A percentile compares a stretch with the other conserved stretches of the same genome.
Evolutionary conservation across 2,113 vertebrate genomes (phyloP).

Genomic region (Monarcha castaneiventris): DNA sequence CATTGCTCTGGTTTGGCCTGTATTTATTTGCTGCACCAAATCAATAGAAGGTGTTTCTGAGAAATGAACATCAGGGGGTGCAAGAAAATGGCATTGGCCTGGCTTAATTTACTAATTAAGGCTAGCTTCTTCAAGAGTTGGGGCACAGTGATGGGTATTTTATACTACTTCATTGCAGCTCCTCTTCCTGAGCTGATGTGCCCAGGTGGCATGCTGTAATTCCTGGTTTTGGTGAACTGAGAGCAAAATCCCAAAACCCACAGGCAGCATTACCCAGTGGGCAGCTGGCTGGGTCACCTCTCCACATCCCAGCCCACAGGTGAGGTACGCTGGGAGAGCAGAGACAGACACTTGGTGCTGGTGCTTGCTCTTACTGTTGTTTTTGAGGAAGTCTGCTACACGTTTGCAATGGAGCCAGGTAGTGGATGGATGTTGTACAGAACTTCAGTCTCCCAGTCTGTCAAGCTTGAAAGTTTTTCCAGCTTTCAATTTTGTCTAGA

Average conservation of each 20-base stretch:
- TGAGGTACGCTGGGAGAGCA: neutral
- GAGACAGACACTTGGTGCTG: neutral
- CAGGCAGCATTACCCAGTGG: neutral
- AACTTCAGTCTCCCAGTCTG: slow-evolving; percentile 62
- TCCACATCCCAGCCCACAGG: neutral
- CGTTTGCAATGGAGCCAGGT: slow-evolving; percentile 29
- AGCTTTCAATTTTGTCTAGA: slow-evolving; percentile 62
- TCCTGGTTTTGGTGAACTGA: neutral
- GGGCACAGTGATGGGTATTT: rapidly evolving
- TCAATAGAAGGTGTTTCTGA: slow-evolving; percentile 17
- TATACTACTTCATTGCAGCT: neutral
- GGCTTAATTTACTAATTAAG: neutral
- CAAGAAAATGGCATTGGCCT: neutral
- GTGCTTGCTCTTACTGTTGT: neutral
- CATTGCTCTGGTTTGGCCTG: neutral
- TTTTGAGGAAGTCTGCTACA: neutral
- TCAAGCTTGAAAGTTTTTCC: slow-evolving; percentile 60
- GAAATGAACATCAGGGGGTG: neutral
- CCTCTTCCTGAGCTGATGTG: neutral
- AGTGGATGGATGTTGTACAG: neutral
- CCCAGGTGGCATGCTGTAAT: neutral
- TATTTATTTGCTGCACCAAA: slow-evolving; percentile 2
- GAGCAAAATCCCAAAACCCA: neutral
- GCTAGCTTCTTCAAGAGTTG: neutral
- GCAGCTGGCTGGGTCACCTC: neutral